These are phyloP conservation scores for Xyliphius kryptos DNA, from an alignment of 2,113 vertebrate species.

Conservation along the genomic window DNA sequence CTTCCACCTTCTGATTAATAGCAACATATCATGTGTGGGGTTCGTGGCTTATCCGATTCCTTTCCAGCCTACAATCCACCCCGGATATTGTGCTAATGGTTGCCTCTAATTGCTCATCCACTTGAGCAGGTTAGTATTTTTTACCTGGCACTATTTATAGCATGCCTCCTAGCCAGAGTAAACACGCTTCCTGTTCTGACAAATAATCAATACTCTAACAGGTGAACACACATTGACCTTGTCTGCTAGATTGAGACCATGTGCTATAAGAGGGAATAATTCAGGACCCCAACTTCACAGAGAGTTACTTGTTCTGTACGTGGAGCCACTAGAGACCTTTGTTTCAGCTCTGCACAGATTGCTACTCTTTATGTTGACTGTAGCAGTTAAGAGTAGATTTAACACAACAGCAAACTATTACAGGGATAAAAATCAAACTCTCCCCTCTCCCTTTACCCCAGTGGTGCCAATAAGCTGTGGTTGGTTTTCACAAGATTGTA, in stretches of 20 bases:
- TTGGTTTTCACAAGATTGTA: too few species aligned
- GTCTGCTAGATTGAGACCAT: slow-evolving; percentile 22
- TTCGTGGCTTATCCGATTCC: slow-evolving; percentile 25
- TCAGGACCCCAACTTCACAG: background rate
- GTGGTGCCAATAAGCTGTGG: too few species aligned
- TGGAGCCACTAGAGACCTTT: background rate
- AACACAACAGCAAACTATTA: background rate
- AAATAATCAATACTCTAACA: slow-evolving; percentile 29
- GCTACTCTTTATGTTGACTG: background rate
- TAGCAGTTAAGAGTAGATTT: background rate
- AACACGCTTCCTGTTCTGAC: slow-evolving; percentile 19
- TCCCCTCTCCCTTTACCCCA: too few species aligned
- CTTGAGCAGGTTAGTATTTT: slow-evolving; percentile 3
- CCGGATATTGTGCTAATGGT: slow-evolving; percentile 22
- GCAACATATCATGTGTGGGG: slow-evolving; percentile 27
- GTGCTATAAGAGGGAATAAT: background rate
- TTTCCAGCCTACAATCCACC: slow-evolving; percentile 14
- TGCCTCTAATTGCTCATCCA: slow-evolving; percentile 29
- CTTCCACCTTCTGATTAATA: slow-evolving; percentile 32
- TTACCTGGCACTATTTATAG: slow-evolving; percentile 22
- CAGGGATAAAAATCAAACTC: background rate
- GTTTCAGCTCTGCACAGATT: background rate
- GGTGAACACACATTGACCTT: slow-evolving; percentile 30
- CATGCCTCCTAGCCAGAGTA: slow-evolving; percentile 9
- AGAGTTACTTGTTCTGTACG: background rate